These are phyloP conservation scores for Chymomyza amoena DNA, from an alignment of 2,888 invertebrate species.

Conservation along the genomic window DNA sequence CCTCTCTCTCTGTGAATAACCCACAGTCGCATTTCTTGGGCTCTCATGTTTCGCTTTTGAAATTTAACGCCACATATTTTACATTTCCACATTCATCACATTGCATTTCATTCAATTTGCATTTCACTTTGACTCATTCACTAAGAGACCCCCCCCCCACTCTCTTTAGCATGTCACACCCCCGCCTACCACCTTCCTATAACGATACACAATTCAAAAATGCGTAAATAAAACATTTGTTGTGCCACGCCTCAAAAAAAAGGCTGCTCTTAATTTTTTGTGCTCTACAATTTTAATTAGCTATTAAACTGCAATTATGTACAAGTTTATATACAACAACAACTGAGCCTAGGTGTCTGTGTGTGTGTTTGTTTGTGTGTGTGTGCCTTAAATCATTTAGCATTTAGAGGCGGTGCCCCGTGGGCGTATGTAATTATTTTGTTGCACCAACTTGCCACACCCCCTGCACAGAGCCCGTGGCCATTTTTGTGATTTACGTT, in stretches of 20 bases:
- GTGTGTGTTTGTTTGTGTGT: constrained; percentile 19
- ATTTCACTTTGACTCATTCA: constrained; percentile 28
- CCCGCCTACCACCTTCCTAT: too few species aligned
- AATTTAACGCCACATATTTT: constrained; percentile 73
- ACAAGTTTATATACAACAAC: constrained; percentile 2
- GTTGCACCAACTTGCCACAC: constrained; percentile 26
- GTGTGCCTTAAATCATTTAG: constrained; percentile 58
- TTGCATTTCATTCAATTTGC: constrained; percentile 58
- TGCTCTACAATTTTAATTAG: constrained; percentile 43
- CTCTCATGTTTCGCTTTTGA: constrained; percentile 23
- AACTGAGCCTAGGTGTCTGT: constrained; percentile 11
- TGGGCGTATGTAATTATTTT: constrained; percentile 53
- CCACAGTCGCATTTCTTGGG: neutral
- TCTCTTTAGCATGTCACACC: neutral
- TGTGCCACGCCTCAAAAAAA: constrained; percentile 34
- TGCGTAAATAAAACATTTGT: constrained; percentile 37
- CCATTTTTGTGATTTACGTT: constrained; percentile 39
- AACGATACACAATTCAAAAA: neutral
- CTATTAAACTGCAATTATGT: constrained; percentile 65
- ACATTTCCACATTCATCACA: constrained; percentile 65
- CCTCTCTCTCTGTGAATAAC: neutral
- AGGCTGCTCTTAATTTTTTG: constrained; percentile 28
- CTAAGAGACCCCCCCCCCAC: neutral
- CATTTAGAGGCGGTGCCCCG: constrained; percentile 16
- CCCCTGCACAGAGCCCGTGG: constrained; percentile 22